Conservation (phyloP, 2,797 vertebrate species). For the Otus scops region DNA sequence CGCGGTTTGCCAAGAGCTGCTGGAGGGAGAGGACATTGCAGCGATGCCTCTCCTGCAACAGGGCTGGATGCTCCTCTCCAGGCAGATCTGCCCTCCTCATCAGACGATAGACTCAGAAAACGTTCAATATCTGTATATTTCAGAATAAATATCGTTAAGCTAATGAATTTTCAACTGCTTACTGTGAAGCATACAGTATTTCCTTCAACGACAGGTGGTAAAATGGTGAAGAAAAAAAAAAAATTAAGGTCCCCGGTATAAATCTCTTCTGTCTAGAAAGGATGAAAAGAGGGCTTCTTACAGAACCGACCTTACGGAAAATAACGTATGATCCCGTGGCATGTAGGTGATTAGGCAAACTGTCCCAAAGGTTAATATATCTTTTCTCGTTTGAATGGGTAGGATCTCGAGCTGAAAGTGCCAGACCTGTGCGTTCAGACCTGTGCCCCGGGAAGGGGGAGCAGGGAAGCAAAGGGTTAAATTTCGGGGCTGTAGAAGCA, state of each 20-base stretch:
- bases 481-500: conserved; percentile 76
- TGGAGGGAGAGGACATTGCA: not conserved
- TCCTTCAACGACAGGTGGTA: not conserved
- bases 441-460: not conserved
- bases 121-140: not conserved
- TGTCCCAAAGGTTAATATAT: not conserved
- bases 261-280: not conserved
- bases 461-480: conserved; percentile 70
- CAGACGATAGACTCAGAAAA: not conserved
- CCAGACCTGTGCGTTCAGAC: not conserved
- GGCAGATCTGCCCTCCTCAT: not conserved
- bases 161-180: conserved; percentile 15
- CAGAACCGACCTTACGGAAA: not conserved
- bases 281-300: not conserved
- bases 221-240: not conserved
- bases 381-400: not conserved
- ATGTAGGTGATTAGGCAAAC: not conserved
- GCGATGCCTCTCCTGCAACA: not conserved
- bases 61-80: not conserved
- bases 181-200: not conserved
- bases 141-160: not conserved
- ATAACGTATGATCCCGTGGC: not conserved
- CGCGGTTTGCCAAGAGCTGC: not conserved
- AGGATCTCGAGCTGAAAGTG: not conserved
- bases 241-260: not conserved